Conservation (phyloP, 1,140 invertebrate species). For the Neodiprion virginianus region DNA sequence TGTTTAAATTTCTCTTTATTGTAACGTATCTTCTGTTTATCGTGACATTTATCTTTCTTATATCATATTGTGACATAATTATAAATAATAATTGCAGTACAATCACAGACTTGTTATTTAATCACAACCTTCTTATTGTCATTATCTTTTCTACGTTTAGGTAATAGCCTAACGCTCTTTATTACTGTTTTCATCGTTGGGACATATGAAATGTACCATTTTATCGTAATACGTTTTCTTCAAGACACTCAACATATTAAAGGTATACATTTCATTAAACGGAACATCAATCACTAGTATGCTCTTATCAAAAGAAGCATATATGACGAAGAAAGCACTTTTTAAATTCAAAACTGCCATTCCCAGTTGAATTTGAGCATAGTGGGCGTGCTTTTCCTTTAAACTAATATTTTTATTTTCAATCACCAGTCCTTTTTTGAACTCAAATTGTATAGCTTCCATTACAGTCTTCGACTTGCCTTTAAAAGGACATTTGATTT, state of each 20-base stretch:
- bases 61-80: too few relatives aligned
- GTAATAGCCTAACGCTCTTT: too few relatives aligned
- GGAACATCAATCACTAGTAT: slow-evolving; percentile 1
- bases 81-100: too few relatives aligned
- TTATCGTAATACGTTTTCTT: slow-evolving; percentile 12
- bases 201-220: slow-evolving; percentile 18
- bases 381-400: slow-evolving; percentile 20
- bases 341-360: slow-evolving; percentile 24
- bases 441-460: neutral
- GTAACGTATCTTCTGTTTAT: too few relatives aligned
- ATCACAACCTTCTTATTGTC: too few relatives aligned
- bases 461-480: neutral
- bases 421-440: slow-evolving; percentile 9
- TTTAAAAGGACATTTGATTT: slow-evolving; percentile 12
- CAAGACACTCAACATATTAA: slow-evolving; percentile 6
- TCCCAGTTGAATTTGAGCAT: slow-evolving; percentile 19
- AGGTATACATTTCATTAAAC: slow-evolving; percentile 9
- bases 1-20: too few relatives aligned
- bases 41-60: too few relatives aligned
- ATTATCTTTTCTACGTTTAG: too few relatives aligned
- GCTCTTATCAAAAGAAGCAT: slow-evolving; percentile 15
- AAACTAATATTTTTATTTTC: slow-evolving; percentile 3
- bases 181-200: too few relatives aligned
- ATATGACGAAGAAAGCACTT: slow-evolving; percentile 14
- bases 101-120: too few relatives aligned